Conservation (phyloP, 2,797 vertebrate genomes). For the Todus mexicanus region DNA sequence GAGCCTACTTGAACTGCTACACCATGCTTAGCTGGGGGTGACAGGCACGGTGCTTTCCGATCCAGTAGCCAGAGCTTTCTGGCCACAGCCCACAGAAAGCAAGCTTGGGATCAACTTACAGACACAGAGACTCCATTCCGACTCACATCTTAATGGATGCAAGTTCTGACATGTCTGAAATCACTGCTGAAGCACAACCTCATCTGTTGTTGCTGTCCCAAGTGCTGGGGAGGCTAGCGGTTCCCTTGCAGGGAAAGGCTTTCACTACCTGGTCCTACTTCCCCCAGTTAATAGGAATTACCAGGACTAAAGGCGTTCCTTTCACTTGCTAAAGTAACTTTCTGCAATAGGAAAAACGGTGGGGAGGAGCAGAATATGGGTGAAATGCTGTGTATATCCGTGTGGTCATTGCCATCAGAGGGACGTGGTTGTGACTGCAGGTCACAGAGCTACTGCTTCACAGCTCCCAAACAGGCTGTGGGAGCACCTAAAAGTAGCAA, state of each 20-base stretch:
- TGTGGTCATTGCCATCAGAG: neutral
- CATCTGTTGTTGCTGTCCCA: neutral
- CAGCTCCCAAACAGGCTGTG: neutral
- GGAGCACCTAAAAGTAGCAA: neutral
- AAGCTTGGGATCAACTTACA: neutral
- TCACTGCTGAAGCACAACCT: neutral
- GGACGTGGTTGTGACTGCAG: neutral
- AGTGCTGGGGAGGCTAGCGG: neutral
- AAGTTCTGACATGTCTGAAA: neutral
- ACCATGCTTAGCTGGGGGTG: rapidly evolving
- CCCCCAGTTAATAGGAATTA: neutral
- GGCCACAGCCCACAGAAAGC: neutral
- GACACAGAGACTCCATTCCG: neutral
- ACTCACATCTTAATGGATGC: neutral
- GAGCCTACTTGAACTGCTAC: neutral
- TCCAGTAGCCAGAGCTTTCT: neutral
- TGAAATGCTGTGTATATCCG: rapidly evolving
- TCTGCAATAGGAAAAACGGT: neutral
- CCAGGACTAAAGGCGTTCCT: neutral
- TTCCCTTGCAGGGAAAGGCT: neutral
- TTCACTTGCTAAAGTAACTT: neutral
- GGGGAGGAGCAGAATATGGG: neutral
- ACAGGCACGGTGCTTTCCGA: neutral
- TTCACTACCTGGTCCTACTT: neutral
- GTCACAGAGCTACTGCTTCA: neutral